Conservation (phyloP, 2,797 vertebrate genomes). For the Remorina albescens region DNA sequence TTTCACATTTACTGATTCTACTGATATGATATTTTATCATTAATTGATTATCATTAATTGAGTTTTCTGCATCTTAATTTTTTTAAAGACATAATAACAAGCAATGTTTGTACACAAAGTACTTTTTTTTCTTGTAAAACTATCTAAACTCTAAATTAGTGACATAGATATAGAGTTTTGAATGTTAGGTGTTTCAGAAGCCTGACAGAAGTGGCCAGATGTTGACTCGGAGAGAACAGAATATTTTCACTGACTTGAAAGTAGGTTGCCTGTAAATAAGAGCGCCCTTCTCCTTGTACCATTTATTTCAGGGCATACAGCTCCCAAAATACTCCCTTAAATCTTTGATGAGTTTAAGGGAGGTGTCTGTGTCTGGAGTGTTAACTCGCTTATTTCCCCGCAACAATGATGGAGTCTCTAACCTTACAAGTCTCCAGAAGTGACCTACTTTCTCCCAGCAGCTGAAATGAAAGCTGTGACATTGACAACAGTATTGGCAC, state of each 20-base stretch:
- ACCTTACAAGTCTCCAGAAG: constrained; percentile 69
- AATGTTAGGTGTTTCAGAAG: background rate
- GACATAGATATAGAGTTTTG: background rate
- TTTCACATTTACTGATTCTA: too few species aligned
- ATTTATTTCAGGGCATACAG: constrained; percentile 73
- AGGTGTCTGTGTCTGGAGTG: constrained; percentile 76
- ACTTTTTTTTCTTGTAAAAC: too few species aligned
- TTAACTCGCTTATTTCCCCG: constrained; percentile 73
- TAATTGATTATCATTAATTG: too few species aligned
- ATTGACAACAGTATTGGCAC: constrained; percentile 54
- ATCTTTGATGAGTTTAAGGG: constrained; percentile 83
- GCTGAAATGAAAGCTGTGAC: constrained; percentile 58
- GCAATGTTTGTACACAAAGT: background rate
- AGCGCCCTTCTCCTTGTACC: constrained; percentile 71
- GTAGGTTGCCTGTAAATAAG: constrained; percentile 73
- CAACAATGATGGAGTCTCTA: constrained; percentile 76
- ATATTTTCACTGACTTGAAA: constrained; percentile 58
- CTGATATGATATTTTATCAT: too few species aligned
- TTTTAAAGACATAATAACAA: too few species aligned
- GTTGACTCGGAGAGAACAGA: constrained; percentile 31
- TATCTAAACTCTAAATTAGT: background rate
- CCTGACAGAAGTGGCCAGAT: constrained; percentile 2
- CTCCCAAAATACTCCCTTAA: constrained; percentile 82
- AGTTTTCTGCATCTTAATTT: too few species aligned
- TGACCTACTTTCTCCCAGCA: constrained; percentile 67